phyloP scores from a whole-genome alignment of 2,797 vertebrate genomes.

The Petrocephalus schoutedeni region DNA sequence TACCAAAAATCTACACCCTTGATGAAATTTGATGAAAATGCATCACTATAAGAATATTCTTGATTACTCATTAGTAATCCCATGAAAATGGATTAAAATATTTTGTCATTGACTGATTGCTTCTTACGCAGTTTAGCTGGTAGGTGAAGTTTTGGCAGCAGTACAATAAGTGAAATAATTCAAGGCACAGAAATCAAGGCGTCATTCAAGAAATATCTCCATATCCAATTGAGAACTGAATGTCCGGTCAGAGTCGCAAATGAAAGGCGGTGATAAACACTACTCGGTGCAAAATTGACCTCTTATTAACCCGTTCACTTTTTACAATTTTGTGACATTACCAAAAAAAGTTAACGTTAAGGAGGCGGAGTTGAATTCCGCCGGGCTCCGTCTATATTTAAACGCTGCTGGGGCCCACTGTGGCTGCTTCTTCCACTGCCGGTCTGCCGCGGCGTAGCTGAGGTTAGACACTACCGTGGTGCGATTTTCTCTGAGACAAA shows the following conservation, averaged over 20 bases:
- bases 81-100: not conserved
- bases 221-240: not conserved
- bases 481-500: not conserved
- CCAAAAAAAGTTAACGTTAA: not conserved
- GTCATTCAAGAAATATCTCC: not conserved
- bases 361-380: not conserved
- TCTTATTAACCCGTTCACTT: not conserved
- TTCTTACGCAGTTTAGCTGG: not conserved
- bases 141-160: not conserved
- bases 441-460: not conserved
- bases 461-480: not conserved
- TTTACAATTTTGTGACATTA: not conserved
- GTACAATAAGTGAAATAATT: not conserved
- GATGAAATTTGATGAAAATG: not conserved
- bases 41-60: not conserved
- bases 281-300: not conserved
- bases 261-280: not conserved
- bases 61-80: not conserved
- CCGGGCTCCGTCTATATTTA: not conserved
- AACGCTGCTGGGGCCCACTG: not conserved
- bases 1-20: not conserved
- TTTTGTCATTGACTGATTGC: not conserved
- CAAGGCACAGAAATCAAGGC: not conserved
- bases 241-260: not conserved
- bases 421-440: not conserved